Conservation (phyloP, 2,797 vertebrate species). For the Ceryle rudis region DNA sequence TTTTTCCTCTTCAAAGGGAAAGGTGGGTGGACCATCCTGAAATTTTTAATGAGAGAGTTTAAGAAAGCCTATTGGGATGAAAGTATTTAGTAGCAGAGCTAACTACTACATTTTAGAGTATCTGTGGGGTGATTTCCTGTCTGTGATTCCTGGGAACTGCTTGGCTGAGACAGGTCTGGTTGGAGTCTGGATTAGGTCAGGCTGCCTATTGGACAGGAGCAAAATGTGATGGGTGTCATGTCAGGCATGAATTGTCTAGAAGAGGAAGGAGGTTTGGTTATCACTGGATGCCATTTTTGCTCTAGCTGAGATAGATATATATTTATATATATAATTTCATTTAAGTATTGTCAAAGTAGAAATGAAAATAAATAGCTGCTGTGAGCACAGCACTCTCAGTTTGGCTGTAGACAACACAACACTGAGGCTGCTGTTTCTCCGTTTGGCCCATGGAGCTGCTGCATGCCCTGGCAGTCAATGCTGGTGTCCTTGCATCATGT, state of each 20-base stretch:
- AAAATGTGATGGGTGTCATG: neutral
- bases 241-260: neutral
- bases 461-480: fast-evolving
- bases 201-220: neutral
- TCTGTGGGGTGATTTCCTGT: neutral
- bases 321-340: neutral
- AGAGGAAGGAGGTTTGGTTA: neutral
- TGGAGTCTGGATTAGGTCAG: neutral
- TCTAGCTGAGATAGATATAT: neutral
- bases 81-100: neutral
- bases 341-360: neutral
- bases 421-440: neutral
- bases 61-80: neutral
- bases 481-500: neutral
- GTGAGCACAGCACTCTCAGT: neutral
- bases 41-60: neutral
- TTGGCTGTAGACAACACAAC: neutral
- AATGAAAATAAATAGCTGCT: neutral
- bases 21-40: neutral
- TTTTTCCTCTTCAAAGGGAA: neutral
- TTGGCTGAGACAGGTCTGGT: neutral
- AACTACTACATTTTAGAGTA: neutral
- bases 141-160: neutral
- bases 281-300: neutral
- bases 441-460: neutral